Percentiles rank a stretch among this genome's conserved stretches.
Evolutionary conservation across 1,140 invertebrate species (phyloP).

Genomic region (Eumaeus atala): DNA sequence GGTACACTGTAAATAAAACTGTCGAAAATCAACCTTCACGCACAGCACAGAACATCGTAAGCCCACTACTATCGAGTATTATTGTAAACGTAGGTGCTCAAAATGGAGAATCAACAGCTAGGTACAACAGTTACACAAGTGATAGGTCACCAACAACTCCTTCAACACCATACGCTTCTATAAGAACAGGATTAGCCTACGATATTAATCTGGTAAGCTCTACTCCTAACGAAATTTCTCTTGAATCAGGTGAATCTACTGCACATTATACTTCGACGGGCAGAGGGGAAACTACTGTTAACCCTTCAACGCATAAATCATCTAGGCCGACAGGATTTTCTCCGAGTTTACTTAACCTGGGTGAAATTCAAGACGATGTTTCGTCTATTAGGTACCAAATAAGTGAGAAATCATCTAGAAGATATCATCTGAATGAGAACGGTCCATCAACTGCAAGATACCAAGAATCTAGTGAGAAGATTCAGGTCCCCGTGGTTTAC

Average conservation of each 20-base stretch:
- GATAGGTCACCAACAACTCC: slow-evolving; percentile 18
- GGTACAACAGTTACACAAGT: slow-evolving; percentile 20
- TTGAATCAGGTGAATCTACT: slow-evolving; percentile 11
- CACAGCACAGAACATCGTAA: slow-evolving; percentile 1
- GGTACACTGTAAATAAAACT: not conserved
- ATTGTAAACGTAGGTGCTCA: slow-evolving; percentile 4
- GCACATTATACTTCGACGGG: slow-evolving; percentile 19
- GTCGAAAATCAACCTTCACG: not conserved
- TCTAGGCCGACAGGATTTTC: slow-evolving; percentile 34
- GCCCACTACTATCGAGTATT: slow-evolving; percentile 7
- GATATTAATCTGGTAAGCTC: slow-evolving; percentile 15
- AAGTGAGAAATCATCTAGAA: slow-evolving; percentile 25
- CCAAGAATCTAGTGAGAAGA: slow-evolving; percentile 38
- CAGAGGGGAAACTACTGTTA: slow-evolving; percentile 19
- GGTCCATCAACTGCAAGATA: slow-evolving; percentile 43
- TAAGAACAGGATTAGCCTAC: slow-evolving; percentile 23
- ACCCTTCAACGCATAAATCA: slow-evolving; percentile 21
- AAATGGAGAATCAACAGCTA: slow-evolving; percentile 17
- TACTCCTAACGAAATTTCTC: not conserved
- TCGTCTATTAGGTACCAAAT: slow-evolving; percentile 21
- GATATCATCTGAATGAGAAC: slow-evolving; percentile 22
- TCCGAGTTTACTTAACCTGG: slow-evolving; percentile 25
- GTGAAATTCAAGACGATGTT: slow-evolving; percentile 21
- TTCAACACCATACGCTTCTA: slow-evolving; percentile 21
- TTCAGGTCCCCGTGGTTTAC: slow-evolving; percentile 43